phyloP scores from a whole-genome alignment of 2,888 invertebrate genomes.

The Poecilobothrus nobilitatus region DNA sequence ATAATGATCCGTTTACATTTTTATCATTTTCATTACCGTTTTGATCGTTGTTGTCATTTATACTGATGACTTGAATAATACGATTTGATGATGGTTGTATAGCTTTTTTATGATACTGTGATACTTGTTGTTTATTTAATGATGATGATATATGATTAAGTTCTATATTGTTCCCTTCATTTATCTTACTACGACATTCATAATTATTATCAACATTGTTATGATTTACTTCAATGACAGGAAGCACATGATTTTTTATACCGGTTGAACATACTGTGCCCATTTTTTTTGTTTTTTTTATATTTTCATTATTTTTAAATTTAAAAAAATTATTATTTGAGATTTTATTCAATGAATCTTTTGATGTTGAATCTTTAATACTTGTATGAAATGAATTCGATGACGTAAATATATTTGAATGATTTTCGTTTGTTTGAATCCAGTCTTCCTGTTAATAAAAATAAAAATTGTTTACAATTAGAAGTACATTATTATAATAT shows the following conservation, averaged over 20 bases:
- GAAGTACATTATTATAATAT: too few relatives aligned
- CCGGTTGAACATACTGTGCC: neutral
- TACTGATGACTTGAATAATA: neutral
- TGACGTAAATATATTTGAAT: neutral
- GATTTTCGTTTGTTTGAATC: neutral
- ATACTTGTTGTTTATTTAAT: neutral
- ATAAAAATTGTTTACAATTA: neutral
- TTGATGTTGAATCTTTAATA: neutral
- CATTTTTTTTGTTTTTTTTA: neutral
- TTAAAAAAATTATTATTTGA: neutral
- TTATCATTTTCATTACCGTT: too few relatives aligned
- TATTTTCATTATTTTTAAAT: neutral
- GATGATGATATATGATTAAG: neutral
- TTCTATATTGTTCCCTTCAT: neutral
- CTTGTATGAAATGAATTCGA: neutral
- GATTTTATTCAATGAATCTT: neutral
- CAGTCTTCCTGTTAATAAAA: neutral
- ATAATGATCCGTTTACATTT: neutral
- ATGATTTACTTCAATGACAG: constrained; percentile 2
- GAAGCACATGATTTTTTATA: neutral
- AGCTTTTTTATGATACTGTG: neutral
- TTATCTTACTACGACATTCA: neutral
- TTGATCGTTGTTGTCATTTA: neutral
- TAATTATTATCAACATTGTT: neutral
- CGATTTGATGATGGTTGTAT: neutral